phyloP scores from a whole-genome alignment of 2,797 vertebrate species.

The Alectoris magna region DNA sequence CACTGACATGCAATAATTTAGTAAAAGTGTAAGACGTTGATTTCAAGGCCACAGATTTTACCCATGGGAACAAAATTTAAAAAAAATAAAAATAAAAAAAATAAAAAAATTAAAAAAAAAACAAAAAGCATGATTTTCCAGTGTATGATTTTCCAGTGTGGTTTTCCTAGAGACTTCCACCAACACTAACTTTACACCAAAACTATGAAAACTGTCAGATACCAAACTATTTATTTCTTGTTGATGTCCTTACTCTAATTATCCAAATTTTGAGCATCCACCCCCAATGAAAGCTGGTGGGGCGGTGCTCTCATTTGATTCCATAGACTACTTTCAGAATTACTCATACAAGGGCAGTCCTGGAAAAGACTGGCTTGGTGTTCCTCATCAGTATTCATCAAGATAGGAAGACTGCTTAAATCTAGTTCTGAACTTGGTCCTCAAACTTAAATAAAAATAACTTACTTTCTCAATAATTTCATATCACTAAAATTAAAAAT shows the following conservation, averaged over 20 bases:
- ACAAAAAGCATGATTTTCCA: background rate
- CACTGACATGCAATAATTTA: background rate
- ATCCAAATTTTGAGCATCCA: background rate
- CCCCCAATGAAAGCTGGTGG: background rate
- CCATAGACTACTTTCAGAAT: background rate
- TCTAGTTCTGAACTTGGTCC: background rate
- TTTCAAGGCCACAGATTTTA: background rate
- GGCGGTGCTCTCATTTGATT: background rate
- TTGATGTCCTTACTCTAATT: background rate
- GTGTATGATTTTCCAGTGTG: accelerated
- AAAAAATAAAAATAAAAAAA: no score
- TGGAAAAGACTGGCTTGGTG: background rate
- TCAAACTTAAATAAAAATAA: background rate
- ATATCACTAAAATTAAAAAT: background rate
- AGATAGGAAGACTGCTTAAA: background rate
- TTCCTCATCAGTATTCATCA: background rate
- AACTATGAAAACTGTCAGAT: background rate
- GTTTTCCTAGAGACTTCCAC: background rate
- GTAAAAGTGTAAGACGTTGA: background rate
- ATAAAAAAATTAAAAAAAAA: background rate
- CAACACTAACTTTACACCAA: background rate
- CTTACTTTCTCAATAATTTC: background rate
- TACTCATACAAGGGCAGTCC: background rate
- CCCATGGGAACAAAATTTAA: background rate
- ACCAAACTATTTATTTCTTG: background rate